phyloP scores from a whole-genome alignment of 2,888 invertebrate genomes.

The Clitarchus hookeri region DNA sequence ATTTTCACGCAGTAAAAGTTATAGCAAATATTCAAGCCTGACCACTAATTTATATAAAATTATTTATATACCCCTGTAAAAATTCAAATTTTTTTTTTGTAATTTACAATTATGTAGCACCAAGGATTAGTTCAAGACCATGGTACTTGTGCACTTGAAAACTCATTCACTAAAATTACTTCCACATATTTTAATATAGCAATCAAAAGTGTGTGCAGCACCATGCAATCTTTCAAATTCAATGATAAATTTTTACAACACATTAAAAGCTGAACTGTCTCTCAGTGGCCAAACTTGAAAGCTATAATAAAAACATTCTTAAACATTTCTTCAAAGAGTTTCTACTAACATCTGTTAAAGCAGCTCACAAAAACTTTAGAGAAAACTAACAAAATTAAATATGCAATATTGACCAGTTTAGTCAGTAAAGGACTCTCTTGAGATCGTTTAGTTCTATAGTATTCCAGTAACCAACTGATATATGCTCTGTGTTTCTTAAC shows the following conservation, averaged over 20 bases:
- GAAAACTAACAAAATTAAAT: constrained; percentile 14
- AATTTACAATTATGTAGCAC: too few species aligned
- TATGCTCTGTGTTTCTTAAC: neutral
- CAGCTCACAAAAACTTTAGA: neutral
- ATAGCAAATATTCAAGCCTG: neutral
- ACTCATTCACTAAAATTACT: too few species aligned
- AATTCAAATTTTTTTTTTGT: too few species aligned
- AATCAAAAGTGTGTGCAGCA: neutral
- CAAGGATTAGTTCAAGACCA: too few species aligned
- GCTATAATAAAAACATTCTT: neutral
- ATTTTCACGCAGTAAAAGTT: neutral
- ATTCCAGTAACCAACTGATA: neutral
- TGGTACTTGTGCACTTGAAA: too few species aligned
- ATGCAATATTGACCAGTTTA: constrained; percentile 3
- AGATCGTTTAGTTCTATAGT: neutral
- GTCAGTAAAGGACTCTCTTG: neutral
- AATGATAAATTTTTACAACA: neutral
- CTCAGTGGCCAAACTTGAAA: neutral
- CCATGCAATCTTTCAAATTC: neutral
- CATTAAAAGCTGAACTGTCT: neutral
- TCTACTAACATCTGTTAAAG: neutral
- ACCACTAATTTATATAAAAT: neutral
- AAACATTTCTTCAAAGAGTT: neutral
- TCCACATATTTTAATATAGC: too few species aligned
- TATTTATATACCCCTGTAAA: too few species aligned